These are phyloP conservation scores for Ceratosolen solmsi DNA, from an alignment of 1,140 invertebrate genomes.

Conservation along the genomic window DNA sequence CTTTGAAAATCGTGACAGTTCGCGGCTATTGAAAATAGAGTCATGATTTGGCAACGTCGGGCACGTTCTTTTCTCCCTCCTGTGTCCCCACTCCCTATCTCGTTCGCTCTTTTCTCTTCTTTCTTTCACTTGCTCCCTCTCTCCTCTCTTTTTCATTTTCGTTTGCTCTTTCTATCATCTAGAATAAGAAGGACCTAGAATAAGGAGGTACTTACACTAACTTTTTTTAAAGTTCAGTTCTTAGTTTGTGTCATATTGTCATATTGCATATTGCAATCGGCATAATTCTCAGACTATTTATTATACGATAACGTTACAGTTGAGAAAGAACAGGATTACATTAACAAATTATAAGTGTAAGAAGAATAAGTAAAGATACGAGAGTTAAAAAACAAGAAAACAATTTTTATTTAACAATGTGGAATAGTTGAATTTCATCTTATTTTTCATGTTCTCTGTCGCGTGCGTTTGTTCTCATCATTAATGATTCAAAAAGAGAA, in stretches of 20 bases:
- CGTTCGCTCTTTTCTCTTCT: background rate
- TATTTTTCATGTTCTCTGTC: no score
- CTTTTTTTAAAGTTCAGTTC: conserved; percentile 40
- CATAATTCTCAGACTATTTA: conserved; percentile 7
- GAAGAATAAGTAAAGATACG: no score
- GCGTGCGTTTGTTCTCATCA: no score
- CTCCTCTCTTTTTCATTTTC: background rate
- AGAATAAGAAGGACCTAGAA: no score
- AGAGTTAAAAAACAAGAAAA: background rate
- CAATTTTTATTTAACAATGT: background rate
- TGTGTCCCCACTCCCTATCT: background rate
- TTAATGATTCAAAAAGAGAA: no score
- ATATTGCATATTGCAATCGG: background rate
- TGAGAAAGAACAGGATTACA: conserved; percentile 47
- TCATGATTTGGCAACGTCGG: conserved; percentile 31
- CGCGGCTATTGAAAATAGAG: conserved; percentile 45
- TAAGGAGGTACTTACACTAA: conserved; percentile 1
- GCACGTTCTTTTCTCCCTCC: background rate
- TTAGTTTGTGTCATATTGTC: background rate
- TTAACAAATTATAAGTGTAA: background rate
- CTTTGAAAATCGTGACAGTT: conserved; percentile 40
- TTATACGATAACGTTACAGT: background rate
- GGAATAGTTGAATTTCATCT: background rate
- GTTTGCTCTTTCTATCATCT: background rate
- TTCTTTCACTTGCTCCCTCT: no score